Base-by-base conservation (phyloP, 1,140 invertebrate genomes). In the Drosophila equinoxialis region DNA sequence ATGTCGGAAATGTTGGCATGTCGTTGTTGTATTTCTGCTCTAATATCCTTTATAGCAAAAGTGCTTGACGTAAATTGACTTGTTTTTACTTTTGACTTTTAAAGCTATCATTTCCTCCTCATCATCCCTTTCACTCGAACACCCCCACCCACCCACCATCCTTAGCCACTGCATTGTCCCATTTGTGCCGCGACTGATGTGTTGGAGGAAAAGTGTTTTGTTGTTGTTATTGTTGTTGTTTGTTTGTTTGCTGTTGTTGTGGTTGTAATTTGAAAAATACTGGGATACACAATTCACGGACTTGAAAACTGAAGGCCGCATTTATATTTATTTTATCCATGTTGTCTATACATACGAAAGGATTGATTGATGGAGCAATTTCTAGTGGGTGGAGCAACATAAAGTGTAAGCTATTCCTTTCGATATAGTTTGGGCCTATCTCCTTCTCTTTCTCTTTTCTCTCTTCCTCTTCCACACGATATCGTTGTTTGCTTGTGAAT, bases 1-100 rank as follows among this genome's bases (percentile, higher is more conserved):
- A 89, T 89, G 84, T 89, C 84, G 84, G 84, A 89, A 89, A 89
- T 89, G 84, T 89, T 89, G 84, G 84, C 84, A 89, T 89, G 84
- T 89, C 84, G 84, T 89, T 89, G 84, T 89, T 89, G 84, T 89
- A 89, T 89, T 89, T 89, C 84, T 89, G 80, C 84, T 89, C 84
- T 89, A 89, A 89, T 89, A 89, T 89, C 84, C 84, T 89, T 89
- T 89, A 89, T 89, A 89, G 84, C 84, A 89, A 89, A 89, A 89
- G 84, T 89, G 84, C 84, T 89, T 89, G 84, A 89, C 84, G 84
- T 89, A 89, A 89, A 89, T 89, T 89, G 84, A 89, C 84, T 89
- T 89, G 84, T 89, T 89, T 89, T 89, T 89, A 89, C 84, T 89
- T 89, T 89, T 89, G 84, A 89, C 84, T 89, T 89, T 89, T 89